Base-by-base conservation (phyloP, 2,888 invertebrate species). In the Acleris literana region DNA sequence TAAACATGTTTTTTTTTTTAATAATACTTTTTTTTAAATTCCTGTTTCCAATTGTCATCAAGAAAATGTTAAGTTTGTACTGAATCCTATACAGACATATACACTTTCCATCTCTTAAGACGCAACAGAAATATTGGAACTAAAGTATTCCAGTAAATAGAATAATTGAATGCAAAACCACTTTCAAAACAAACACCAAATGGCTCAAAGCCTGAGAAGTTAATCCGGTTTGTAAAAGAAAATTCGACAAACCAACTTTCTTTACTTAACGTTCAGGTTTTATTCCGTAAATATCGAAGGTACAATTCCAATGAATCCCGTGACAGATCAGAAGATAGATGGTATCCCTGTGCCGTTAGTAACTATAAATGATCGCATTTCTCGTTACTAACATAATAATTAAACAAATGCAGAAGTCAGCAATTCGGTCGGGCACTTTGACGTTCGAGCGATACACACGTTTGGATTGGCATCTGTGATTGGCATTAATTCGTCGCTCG, bases 241-340 rank as follows among this genome's bases (percentile, higher is more conserved):
- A 60, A 51, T 43, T 61, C 56, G 29, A 60, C 55, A 61, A 46
- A 61, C 61, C 51, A 65, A 39, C 16, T 18, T 61, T 52, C 55
- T 61, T 65, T 52, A 65, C 65, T 61, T 51, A 61, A 65, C 46
- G 39, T 39, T 65, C 55, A 44, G 65, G 55, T 53, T 65, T 65
- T 56, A 43, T 65, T 53, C 51, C 7, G 43, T 51, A 61, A 55
- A 51, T 3, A 33, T 60, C 51, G 51, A 20, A 49, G 51, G 46
- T 61, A 65, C 44, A n/a, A n/a, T 61, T 65, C 61, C 57, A 39
- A 52, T 48, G 43, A 57, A 56, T 48, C 66, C 61, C 57, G 63
- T 63, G 63, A 67, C 59, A 63, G 67, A 63, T 61, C 29, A 20
- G 49, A 67, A 63, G 63, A 67, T 63, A 67, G 43, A 67, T 67